A percentile compares a stretch with the other conserved stretches of the same genome.
Evolutionary conservation across 2,113 vertebrate genomes (phyloP).

Genomic region (Mastomys natalensis): DNA sequence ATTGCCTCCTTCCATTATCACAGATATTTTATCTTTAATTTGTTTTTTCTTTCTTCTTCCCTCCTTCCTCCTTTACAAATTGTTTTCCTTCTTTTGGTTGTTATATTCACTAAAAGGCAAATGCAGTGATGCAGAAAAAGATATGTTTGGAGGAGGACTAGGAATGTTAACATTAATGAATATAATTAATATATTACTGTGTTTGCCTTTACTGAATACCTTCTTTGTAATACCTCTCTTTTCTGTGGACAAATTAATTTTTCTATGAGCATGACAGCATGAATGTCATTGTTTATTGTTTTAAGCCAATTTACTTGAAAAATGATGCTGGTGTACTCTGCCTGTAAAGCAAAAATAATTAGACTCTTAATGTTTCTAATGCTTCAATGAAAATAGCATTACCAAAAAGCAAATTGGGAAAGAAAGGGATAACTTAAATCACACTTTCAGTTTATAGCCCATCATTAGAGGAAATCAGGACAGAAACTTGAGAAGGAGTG

Average conservation of each 20-base stretch:
- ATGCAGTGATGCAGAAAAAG: not conserved
- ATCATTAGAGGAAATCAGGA: not conserved
- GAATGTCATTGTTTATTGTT: slow-evolving; percentile 10
- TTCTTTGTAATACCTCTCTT: not conserved
- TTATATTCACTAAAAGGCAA: not conserved
- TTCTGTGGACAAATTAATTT: not conserved
- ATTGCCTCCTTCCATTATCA: accelerated
- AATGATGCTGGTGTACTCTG: not conserved
- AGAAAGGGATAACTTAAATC: not conserved
- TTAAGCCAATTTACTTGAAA: not conserved
- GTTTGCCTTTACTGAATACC: not conserved
- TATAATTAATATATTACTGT: not conserved
- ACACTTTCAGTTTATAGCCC: not conserved
- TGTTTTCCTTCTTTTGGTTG: not conserved
- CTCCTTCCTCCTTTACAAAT: not conserved
- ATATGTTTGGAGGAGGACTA: not conserved
- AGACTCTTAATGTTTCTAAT: not conserved
- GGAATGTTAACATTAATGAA: not conserved
- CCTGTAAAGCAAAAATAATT: not conserved
- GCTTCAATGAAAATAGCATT: not conserved
- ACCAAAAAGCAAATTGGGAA: not conserved
- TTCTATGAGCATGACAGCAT: not conserved
- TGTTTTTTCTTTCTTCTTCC: not conserved
- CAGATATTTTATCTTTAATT: too few relatives aligned
- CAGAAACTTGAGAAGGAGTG: not conserved